Base-by-base conservation (phyloP, 2,113 vertebrate genomes). In the Syrmaticus mikado region DNA sequence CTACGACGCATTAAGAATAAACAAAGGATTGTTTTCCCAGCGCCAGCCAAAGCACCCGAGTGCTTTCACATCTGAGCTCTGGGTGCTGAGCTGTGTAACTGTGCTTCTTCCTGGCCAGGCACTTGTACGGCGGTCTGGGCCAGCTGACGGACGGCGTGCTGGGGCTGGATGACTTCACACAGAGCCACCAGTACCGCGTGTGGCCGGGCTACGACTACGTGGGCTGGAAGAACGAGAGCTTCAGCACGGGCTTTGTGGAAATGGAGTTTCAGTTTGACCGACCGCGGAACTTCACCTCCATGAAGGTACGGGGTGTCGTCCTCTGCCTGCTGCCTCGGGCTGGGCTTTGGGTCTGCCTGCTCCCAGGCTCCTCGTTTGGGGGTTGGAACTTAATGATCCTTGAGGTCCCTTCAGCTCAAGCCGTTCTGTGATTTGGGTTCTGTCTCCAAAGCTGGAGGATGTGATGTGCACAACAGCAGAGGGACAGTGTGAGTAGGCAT, bases 141-240 rank as follows among this genome's bases (percentile, higher is more conserved):
- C 99, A 99, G 97, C 87, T 99, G 86, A 99, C 99, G 0, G 99
- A 99, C 0, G 99, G 99, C 0, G 98, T 98, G 30, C 98, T 99
- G 66, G 99, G 99, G 68, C 97, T 99, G 96, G 99, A 99, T 3
- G 99, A 99, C 82, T 99, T 99, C 92, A 99, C 98, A 1, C 98
- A 99, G 97, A 99, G 98, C 93, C 98, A 99, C 38, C 98, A 98
- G 74, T 99, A 99, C 93, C 97, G 98, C 0, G 98, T 98, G 93
- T 99, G 99, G 99, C 99, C 99, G 0, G 99, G 99, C 46, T 99
- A 99, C 4, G 99, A 99, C 98, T 99, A 99, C 0, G 98, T 99
- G 17, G 99, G 99, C 82, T 99, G 99, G 99, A 98, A 97, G 94
- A 99, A 99, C 4, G 98, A 98, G 95, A 99, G 98, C 79, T 98